phyloP scores from a whole-genome alignment of 37 sponge, comb jelly and placozoan genomes.

The Petrosia ficiformis region DNA sequence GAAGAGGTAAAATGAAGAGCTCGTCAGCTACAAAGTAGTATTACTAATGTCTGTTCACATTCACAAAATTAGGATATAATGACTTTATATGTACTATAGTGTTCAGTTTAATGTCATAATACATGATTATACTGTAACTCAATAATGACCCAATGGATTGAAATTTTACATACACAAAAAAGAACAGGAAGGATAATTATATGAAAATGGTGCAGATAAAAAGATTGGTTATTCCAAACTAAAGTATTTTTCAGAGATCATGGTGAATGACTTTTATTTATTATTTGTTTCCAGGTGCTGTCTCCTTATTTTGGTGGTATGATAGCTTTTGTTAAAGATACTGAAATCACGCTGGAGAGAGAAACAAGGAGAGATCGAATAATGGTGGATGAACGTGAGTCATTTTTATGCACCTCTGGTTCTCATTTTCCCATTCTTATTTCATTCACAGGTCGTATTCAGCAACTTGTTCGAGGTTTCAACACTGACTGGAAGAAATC shows the following conservation, averaged over 20 bases:
- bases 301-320: constrained; percentile 94
- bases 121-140: no score
- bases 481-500: constrained; percentile 87
- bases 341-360: constrained; percentile 77
- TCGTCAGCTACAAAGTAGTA: not conserved
- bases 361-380: constrained; percentile 59
- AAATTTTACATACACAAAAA: no score
- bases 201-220: no score
- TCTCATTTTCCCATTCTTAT: not conserved
- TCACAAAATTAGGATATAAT: no score
- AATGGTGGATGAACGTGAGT: constrained; percentile 63
- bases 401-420: not conserved
- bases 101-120: no score
- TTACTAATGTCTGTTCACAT: not conserved
- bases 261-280: no score
- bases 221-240: no score
- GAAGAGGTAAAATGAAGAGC: constrained; percentile 89
- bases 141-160: no score
- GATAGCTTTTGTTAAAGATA: constrained; percentile 91
- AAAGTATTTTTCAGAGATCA: not conserved
- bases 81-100: no score
- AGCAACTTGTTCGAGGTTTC: constrained; percentile 86
- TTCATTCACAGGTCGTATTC: constrained; percentile 51
- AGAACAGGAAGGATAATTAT: no score
- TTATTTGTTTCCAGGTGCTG: constrained; percentile 53